Conservation (phyloP, 2,888 invertebrate species). For the Seladonia tumulorum region DNA sequence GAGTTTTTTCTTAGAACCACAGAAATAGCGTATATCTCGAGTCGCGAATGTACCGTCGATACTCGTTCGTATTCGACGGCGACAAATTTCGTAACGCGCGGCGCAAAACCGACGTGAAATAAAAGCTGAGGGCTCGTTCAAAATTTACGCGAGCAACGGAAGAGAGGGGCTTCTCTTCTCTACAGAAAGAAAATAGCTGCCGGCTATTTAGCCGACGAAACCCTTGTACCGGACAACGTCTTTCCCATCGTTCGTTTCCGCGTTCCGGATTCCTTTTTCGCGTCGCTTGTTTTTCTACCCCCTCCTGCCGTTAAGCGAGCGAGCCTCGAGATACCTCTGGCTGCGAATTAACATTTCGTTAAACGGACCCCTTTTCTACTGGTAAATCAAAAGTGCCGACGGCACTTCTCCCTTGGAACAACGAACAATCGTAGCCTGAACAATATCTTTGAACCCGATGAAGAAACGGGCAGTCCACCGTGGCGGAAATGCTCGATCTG, state of each 20-base stretch:
- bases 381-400: conserved; percentile 3
- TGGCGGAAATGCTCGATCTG: background rate
- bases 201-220: background rate
- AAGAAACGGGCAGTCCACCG: background rate
- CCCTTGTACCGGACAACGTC: background rate
- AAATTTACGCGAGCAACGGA: background rate
- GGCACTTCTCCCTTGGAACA: background rate
- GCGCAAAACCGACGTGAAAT: background rate
- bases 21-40: background rate
- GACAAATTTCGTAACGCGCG: background rate
- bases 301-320: too few relatives aligned
- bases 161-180: background rate
- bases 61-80: background rate
- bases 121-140: background rate
- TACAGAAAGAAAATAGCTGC: background rate
- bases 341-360: conserved; percentile 1
- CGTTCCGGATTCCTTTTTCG: background rate
- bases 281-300: background rate
- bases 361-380: background rate
- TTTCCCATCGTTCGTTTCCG: conserved; percentile 11
- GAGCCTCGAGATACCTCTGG: background rate
- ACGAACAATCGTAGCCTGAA: background rate
- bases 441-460: background rate
- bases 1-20: too few relatives aligned
- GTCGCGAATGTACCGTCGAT: background rate